A percentile compares a stretch with the other conserved stretches of the same genome.
phyloP scores from a whole-genome alignment of 2,113 vertebrate genomes.

The Poeciliopsis retropinna region DNA sequence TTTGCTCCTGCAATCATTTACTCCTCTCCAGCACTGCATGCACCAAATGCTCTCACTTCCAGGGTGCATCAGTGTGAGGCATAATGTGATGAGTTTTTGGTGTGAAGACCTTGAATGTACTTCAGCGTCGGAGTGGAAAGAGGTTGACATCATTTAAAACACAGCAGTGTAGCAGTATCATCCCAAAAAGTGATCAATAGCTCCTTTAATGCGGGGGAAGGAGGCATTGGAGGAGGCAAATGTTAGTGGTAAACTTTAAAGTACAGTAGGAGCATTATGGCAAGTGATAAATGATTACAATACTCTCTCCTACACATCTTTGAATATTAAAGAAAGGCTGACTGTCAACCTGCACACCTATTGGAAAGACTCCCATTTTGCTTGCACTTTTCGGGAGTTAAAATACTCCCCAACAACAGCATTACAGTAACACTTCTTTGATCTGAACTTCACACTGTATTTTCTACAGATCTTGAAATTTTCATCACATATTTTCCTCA shows the following conservation, averaged over 20 bases:
- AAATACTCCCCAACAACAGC: neutral
- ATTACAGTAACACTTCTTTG: neutral
- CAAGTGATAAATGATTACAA: constrained; percentile 24
- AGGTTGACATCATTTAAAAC: constrained; percentile 26
- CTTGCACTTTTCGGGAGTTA: neutral
- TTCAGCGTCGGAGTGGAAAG: constrained; percentile 10
- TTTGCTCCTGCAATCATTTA: constrained; percentile 3
- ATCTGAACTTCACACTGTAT: neutral
- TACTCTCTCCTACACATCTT: constrained; percentile 6
- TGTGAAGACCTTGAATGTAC: constrained; percentile 7
- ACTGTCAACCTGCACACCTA: neutral
- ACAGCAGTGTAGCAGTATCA: neutral
- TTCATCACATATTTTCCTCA: neutral
- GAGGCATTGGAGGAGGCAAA: constrained; percentile 26
- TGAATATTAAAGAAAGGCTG: constrained; percentile 21
- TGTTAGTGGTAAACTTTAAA: constrained; percentile 30
- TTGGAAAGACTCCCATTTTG: neutral
- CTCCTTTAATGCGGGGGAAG: constrained; percentile 16
- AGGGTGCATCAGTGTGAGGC: constrained; percentile 4
- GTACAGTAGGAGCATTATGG: constrained; percentile 22
- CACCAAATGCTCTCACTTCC: neutral
- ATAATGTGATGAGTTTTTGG: constrained; percentile 5
- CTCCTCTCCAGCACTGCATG: constrained; percentile 4
- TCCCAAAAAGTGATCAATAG: constrained; percentile 32
- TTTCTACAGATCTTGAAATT: neutral